phyloP scores from a whole-genome alignment of 2,888 invertebrate genomes.

The Eilema griseolum region DNA sequence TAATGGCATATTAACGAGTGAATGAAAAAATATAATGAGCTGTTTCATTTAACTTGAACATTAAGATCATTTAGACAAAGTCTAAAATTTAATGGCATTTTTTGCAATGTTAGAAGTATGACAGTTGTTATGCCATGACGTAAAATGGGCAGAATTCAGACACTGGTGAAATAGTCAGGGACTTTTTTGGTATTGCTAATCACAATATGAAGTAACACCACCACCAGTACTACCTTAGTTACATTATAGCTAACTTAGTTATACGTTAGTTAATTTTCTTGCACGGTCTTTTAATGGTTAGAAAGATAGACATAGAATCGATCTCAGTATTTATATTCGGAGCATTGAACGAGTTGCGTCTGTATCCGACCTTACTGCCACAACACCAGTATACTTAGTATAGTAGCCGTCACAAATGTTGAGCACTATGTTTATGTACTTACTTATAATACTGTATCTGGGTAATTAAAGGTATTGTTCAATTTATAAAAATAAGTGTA shows the following conservation, averaged over 20 bases:
- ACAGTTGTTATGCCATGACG: no score
- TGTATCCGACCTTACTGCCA: slow-evolving; percentile 4
- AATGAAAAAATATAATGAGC: no score
- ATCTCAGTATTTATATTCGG: neutral
- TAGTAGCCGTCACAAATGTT: slow-evolving; percentile 2
- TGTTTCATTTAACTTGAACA: no score
- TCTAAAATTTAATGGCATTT: no score
- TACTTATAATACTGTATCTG: neutral
- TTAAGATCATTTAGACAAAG: no score
- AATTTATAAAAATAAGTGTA: neutral
- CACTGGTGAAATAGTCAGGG: no score
- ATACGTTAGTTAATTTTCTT: neutral
- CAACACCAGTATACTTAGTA: neutral
- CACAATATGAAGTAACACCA: no score
- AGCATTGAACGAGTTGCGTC: neutral
- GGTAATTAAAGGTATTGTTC: neutral
- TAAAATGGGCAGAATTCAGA: no score
- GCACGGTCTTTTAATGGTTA: neutral
- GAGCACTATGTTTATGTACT: neutral
- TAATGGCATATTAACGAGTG: no score
- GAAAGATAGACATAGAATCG: neutral
- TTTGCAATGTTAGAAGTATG: no score
- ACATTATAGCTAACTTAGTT: neutral
- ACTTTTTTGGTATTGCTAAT: no score
- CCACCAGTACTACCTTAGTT: no score